These are phyloP conservation scores for Oreochromis niloticus DNA, from an alignment of 2,113 vertebrate genomes.

Conservation along the genomic window DNA sequence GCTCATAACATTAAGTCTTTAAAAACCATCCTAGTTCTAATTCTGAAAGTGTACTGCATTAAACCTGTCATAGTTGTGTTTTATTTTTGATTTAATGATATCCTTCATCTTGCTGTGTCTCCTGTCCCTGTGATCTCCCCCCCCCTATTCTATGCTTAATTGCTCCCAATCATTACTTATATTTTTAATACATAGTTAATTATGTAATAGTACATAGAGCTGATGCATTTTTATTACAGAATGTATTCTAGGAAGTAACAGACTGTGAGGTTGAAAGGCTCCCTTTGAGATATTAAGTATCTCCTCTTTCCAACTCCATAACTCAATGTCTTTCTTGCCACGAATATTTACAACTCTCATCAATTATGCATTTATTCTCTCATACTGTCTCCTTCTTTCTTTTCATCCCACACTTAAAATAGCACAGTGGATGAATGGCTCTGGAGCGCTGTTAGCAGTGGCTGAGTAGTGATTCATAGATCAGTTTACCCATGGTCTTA, in stretches of 20 bases:
- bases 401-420: constrained; percentile 14
- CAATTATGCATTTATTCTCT: constrained; percentile 53
- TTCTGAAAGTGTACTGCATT: background rate
- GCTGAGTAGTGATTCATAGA: constrained; percentile 25
- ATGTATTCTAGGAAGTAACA: background rate
- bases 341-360: constrained; percentile 40
- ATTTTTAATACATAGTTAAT: background rate
- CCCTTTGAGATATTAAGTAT: background rate
- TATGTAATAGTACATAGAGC: background rate
- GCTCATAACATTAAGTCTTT: background rate
- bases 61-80: background rate
- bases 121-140: background rate
- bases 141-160: background rate
- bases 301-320: background rate
- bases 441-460: background rate
- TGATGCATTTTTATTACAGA: background rate
- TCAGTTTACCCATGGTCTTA: constrained; percentile 5
- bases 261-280: background rate
- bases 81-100: background rate
- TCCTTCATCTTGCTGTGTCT: background rate
- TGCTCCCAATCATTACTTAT: background rate
- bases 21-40: background rate
- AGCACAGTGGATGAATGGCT: background rate
- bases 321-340: background rate
- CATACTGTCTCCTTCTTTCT: background rate